Evolutionary conservation across 2,113 vertebrate species (phyloP), one percentile per base, ranked within the genome.

Genomic region (Chloropsis cyanopogon): DNA sequence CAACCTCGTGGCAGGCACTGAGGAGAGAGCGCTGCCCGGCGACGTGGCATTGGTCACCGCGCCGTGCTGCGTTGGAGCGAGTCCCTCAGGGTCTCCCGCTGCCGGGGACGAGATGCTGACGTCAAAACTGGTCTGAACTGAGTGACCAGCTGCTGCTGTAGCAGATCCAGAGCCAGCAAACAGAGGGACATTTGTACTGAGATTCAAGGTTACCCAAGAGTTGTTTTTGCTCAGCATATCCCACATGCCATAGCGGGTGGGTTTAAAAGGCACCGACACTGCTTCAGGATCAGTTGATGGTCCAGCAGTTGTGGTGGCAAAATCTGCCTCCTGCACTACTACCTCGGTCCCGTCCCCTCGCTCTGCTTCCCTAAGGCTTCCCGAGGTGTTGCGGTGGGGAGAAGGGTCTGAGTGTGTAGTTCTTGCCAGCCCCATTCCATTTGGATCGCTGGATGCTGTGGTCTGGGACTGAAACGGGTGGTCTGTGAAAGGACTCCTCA

Each of bases 361-460:
- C 35, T 88, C 81, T 26, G 93, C 95, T 93, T 91, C 82, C 41
- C 96, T 98, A 81, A 97, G 98, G 86, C 92, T 86, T 93, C 98
- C 97, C 18, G 66, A 83, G 44, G 44, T 6, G 39, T 37, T 77
- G 15, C 1, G 63, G 77, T 57, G 95, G 49, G 82, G 60, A 81
- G 86, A 83, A 86, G 95, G 71, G 75, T 85, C 93, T 56, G 94
- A 89, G 86, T 84, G 68, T 64, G 93, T 78, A 56, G 92, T 95
- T 72, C 96, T 98, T 82, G 97, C 97, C 95, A 98, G 97, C 42
- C 92, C 91, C 50, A 92, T 98, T 97, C 98, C 98, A 86, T 91
- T 65, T 49, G 97, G 98, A 57, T 79, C 95, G 0, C 89, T 71
- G 95, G 91, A 75, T 17, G 86, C 65, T 80, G 93, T 8, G 35